phyloP scores from a whole-genome alignment of 1,140 invertebrate genomes.

The Lethocerus indicus region DNA sequence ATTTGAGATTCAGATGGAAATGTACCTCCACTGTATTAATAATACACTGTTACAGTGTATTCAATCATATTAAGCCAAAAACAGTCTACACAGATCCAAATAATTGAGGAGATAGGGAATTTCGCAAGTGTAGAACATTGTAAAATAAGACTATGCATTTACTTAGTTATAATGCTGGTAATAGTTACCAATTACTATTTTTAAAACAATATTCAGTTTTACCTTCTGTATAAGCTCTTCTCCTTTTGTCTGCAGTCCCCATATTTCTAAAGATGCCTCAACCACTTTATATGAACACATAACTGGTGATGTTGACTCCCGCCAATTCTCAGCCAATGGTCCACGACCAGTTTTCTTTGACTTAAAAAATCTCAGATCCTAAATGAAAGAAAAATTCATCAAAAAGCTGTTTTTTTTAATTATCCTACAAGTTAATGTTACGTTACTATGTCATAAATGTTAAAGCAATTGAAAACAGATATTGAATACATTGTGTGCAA shows the following conservation, averaged over 20 bases:
- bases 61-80: too few relatives aligned
- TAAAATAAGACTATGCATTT: neutral
- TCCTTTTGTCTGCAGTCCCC: conserved; percentile 77
- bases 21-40: too few relatives aligned
- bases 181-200: neutral
- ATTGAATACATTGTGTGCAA: too few relatives aligned
- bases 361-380: conserved; percentile 65
- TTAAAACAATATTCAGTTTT: conserved; percentile 21
- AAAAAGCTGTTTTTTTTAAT: too few relatives aligned
- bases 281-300: conserved; percentile 92
- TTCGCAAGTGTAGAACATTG: neutral
- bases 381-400: conserved; percentile 14
- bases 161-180: neutral
- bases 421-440: too few relatives aligned
- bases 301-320: conserved; percentile 51
- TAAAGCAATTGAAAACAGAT: too few relatives aligned
- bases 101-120: neutral
- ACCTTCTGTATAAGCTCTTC: conserved; percentile 79
- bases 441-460: too few relatives aligned
- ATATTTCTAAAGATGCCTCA: conserved; percentile 75
- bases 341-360: conserved; percentile 68
- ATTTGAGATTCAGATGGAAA: too few relatives aligned
- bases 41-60: too few relatives aligned
- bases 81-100: neutral
- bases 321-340: conserved; percentile 67